A percentile compares a stretch with the other conserved stretches of the same genome.
phyloP scores from a whole-genome alignment of 2,888 invertebrate genomes.

The Melanostoma mellinum region DNA sequence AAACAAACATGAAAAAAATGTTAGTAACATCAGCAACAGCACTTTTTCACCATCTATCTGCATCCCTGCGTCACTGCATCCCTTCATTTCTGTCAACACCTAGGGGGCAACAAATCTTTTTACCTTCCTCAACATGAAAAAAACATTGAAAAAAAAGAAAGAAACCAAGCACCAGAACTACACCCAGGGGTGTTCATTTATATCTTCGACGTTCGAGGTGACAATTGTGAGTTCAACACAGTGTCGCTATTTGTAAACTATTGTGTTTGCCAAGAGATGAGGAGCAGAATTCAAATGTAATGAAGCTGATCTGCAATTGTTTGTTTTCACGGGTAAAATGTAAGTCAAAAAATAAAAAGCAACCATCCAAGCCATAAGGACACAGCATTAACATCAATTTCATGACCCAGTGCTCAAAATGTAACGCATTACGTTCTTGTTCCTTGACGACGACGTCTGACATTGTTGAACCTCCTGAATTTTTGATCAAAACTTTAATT shows the following conservation, averaged over 20 bases:
- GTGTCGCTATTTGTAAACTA: neutral
- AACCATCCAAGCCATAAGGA: neutral
- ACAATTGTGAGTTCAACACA: conserved; percentile 2
- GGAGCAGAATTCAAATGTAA: conserved; percentile 24
- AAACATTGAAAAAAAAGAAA: conserved; percentile 4
- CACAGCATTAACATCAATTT: neutral
- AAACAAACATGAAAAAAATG: neutral
- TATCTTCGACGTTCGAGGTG: conserved; percentile 41
- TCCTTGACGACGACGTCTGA: conserved; percentile 21
- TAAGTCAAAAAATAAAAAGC: neutral
- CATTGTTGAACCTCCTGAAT: conserved; percentile 31
- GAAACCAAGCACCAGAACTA: conserved; percentile 19
- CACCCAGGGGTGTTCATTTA: conserved; percentile 45
- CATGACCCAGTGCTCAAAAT: neutral
- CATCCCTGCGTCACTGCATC: conserved; percentile 14
- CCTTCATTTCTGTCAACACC: conserved; percentile 53
- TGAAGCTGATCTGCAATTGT: conserved; percentile 49
- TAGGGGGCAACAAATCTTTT: conserved; percentile 52
- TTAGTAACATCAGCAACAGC: conserved; percentile 6
- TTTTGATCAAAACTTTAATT: conserved; percentile 58
- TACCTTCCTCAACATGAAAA: conserved; percentile 26
- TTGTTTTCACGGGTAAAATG: conserved; percentile 3
- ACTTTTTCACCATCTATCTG: conserved; percentile 2
- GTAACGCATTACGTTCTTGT: neutral
- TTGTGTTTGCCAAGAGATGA: neutral